Evolutionary conservation across 1,140 invertebrate genomes (phyloP).

Genomic region (Euglossa dilemma): DNA sequence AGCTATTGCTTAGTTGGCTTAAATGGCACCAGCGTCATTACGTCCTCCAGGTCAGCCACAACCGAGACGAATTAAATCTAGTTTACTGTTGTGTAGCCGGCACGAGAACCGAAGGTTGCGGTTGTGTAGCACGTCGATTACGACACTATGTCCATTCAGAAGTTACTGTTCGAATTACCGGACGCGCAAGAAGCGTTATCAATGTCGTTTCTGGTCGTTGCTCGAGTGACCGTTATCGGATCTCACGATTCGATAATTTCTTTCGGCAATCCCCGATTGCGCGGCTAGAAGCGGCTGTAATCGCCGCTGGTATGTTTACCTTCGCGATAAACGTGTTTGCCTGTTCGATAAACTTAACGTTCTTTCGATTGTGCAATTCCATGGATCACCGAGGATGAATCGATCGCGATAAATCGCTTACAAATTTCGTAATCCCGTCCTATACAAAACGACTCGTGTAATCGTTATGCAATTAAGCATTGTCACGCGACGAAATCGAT

Average conservation of each 20-base stretch:
- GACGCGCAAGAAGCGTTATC: not conserved
- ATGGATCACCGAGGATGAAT: too few relatives aligned
- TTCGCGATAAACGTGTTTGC: too few relatives aligned
- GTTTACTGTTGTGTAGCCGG: constrained; percentile 4
- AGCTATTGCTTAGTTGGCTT: constrained; percentile 2
- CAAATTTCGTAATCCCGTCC: too few relatives aligned
- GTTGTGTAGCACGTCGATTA: not conserved
- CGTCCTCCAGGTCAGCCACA: not conserved
- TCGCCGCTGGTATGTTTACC: too few relatives aligned
- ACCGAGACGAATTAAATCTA: constrained; percentile 17
- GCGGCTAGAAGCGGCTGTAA: too few relatives aligned
- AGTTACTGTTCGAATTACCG: not conserved
- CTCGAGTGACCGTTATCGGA: not conserved
- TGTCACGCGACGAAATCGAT: too few relatives aligned
- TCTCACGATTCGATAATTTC: not conserved
- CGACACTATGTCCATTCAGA: not conserved
- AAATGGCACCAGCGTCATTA: not conserved
- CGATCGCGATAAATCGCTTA: too few relatives aligned
- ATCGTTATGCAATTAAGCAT: too few relatives aligned
- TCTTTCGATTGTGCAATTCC: too few relatives aligned
- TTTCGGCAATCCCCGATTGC: not conserved
- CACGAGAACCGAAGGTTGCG: constrained; percentile 8
- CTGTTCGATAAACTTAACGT: too few relatives aligned
- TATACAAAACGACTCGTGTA: too few relatives aligned
- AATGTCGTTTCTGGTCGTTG: not conserved